Conservation (phyloP, 2,888 invertebrate genomes). For the Camptogramma bilineatum region DNA sequence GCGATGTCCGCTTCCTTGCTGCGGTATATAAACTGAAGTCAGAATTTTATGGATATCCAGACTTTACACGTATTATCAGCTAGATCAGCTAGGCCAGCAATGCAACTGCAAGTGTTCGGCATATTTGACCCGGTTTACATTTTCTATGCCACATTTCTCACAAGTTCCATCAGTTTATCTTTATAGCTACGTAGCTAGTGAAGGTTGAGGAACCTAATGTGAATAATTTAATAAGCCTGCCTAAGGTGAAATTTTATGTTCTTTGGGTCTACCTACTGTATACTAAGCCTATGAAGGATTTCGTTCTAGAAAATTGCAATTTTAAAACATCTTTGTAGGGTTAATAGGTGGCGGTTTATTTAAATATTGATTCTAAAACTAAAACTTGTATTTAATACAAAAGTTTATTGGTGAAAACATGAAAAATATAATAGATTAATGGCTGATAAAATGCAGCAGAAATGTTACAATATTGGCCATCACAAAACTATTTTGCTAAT, state of each 20-base stretch:
- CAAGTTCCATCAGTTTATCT: background rate
- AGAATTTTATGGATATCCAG: too few species aligned
- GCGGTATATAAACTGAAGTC: too few species aligned
- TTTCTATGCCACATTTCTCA: too few species aligned
- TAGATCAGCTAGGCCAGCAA: too few species aligned
- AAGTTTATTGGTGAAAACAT: conserved; percentile 86
- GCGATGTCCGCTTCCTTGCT: too few species aligned
- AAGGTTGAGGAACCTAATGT: background rate
- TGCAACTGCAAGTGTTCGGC: too few species aligned
- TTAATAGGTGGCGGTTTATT: conserved; percentile 83
- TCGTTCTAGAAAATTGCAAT: conserved; percentile 29
- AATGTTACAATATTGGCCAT: conserved; percentile 85
- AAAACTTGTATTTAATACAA: conserved; percentile 86
- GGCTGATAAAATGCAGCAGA: conserved; percentile 86
- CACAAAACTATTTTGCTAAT: conserved; percentile 83
- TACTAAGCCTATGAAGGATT: conserved; percentile 1
- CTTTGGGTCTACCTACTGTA: background rate
- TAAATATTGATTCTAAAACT: conserved; percentile 84
- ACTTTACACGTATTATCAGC: too few species aligned
- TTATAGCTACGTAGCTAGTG: background rate
- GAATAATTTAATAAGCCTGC: background rate
- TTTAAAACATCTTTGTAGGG: conserved; percentile 75
- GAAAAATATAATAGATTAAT: conserved; percentile 86
- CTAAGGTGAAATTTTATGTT: background rate
- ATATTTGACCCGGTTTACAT: too few species aligned